phyloP scores from a whole-genome alignment of 2,113 vertebrate species.

The Helogale parvula region DNA sequence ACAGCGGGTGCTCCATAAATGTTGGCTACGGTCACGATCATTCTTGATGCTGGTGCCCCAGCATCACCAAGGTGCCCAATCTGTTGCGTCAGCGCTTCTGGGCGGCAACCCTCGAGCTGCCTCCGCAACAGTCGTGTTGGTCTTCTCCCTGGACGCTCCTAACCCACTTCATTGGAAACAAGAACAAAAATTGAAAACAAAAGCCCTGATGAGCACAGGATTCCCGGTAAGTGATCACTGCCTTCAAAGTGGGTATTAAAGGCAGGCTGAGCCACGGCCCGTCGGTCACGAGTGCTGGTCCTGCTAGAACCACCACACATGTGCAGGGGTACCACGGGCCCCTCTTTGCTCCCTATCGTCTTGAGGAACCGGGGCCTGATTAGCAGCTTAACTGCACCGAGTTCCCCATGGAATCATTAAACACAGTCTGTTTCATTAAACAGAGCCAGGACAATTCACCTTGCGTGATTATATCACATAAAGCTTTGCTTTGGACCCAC shows the following conservation, averaged over 20 bases:
- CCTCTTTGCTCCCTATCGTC: background rate
- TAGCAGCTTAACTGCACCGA: constrained; percentile 72
- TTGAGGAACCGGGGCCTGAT: constrained; percentile 71
- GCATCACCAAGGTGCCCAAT: background rate
- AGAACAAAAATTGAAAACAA: background rate
- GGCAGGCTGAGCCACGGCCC: background rate
- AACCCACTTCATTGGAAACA: background rate
- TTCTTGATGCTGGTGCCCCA: rapidly evolving
- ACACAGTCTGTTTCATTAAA: constrained; percentile 82
- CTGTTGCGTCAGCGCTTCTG: background rate
- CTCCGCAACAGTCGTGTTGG: background rate
- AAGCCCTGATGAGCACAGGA: background rate
- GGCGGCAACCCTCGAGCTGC: background rate
- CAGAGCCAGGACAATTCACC: constrained; percentile 86
- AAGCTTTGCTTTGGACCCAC: constrained; percentile 85
- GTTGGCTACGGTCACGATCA: rapidly evolving
- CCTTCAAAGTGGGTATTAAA: background rate
- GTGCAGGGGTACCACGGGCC: background rate
- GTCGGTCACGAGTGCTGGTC: rapidly evolving
- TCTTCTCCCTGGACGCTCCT: background rate
- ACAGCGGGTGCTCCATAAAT: background rate
- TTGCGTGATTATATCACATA: constrained; percentile 85
- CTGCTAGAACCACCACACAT: rapidly evolving
- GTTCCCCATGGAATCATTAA: constrained; percentile 80
- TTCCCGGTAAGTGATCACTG: constrained; percentile 18